Base-by-base conservation (phyloP, 2,797 vertebrate genomes). In the Chelmon rostratus region DNA sequence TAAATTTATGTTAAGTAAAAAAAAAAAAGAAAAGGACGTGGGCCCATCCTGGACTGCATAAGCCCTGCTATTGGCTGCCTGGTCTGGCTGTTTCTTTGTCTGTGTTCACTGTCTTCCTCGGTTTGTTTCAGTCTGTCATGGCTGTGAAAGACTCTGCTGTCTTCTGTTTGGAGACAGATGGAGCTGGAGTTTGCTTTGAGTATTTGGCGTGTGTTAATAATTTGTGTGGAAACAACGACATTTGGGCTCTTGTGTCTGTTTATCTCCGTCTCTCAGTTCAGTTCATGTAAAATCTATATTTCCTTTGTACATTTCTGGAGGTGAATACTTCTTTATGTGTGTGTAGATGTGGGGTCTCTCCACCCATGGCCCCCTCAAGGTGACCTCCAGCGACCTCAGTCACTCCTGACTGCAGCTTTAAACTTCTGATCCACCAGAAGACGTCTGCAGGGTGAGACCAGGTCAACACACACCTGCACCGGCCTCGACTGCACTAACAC, bases 311-410 rank as follows among this genome's bases (percentile, higher is more conserved):
- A 12, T 73, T 42, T 50, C 35, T 28, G 4, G 3, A 15, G 21
- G 7, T 37, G 8, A 57, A 6, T 44, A 23, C 37, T 28, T 33
- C 5, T n/a, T 6, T 50, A 1, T 66, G 23, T 47, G 44, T 68
- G 11, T 61, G 18, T 40, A 88, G 90, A 73, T 78, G 89, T 46
- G 71, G 64, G 13, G 28, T 75, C 16, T 23, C 12, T 86, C 40
- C 72, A 0, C 82, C 73, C 77, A 86, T 81, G 92, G 85, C 86
- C 35, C 62, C 31, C 49, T 67, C 49, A 87, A 91, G 90, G 67
- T 92, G 92, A 93, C 90, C 82, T 69, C 50, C 64, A 72, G 72
- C 64, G 81, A 87, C 78, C 74, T 69, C 69, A 50, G 84, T 83
- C 73, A 7, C 74, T 84, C 65, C 77, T 79, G 87, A 82, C 83